Evolutionary conservation across 2,113 vertebrate species (phyloP), one percentile per base, ranked within the genome.

Genomic region (Puffinus mauretanicus): DNA sequence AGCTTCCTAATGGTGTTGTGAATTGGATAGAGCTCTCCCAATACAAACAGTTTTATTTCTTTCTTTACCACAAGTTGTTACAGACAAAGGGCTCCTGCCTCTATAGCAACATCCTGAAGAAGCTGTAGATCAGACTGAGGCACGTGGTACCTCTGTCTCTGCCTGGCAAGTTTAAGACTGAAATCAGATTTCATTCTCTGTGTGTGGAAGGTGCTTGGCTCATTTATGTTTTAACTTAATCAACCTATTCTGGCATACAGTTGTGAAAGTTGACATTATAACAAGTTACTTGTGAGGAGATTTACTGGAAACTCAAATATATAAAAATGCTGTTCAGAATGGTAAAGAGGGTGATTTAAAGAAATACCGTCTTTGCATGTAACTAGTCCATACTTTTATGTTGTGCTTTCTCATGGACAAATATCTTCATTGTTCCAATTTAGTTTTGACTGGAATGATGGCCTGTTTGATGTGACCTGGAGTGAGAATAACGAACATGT

Each of bases 371-470:
- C 49, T 90, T 82, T 76, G 29, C 42, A 3, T n/a, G 7, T 75
- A 93, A 18, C n/a, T 91, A 54, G 34, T 93, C 11, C 21, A 26
- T 27, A 46, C 20, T 49, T 76, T 2, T 32, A 15, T 64, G 26
- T n/a, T 0, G 0, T 60, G 14, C 36, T 86, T 89, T 93, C 52
- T 95, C 61, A 84, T 1, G 10, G 57, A 95, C 5, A 9, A 86
- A 38, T 88, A 20, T 78, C 58, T 94, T 90, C 3, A 40, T 90
- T 95, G 71, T 93, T 88, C 65, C 26, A 4, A 19, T 95, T 71
- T 96, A 99, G 99, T 94, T 99, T 99, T 98, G 98, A 99, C 94
- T 99, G 99, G 99, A 98, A 98, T 5, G 99, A 99, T 78, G 98
- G 99, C 7, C 97, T 99, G 16, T 99, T 99, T 72, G 99, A 99